These are phyloP conservation scores for Phalloptychus januarius DNA, from an alignment of 2,797 vertebrate genomes.

Conservation along the genomic window DNA sequence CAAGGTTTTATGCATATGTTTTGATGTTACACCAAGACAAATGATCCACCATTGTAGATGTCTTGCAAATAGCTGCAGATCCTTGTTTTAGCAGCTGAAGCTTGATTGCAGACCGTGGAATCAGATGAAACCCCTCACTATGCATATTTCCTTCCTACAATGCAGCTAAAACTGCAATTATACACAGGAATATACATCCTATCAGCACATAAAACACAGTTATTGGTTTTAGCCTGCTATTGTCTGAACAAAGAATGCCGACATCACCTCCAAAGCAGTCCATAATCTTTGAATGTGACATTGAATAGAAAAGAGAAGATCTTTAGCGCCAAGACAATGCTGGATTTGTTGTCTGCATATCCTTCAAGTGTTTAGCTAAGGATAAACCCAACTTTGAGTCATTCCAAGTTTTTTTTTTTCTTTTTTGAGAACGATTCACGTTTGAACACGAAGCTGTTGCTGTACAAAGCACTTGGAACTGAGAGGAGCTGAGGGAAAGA, in stretches of 20 bases:
- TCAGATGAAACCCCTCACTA: conserved; percentile 57
- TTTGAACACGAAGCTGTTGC: conserved; percentile 73
- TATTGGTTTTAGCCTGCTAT: conserved; percentile 73
- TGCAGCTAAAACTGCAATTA: conserved; percentile 67
- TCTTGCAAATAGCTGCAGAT: conserved; percentile 56
- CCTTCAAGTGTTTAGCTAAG: conserved; percentile 76
- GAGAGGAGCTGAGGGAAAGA: conserved; percentile 57
- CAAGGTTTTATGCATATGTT: conserved; percentile 1
- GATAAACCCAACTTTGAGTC: conserved; percentile 79
- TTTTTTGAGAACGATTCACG: conserved; percentile 63
- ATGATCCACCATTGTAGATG: conserved; percentile 37
- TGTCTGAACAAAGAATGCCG: conserved; percentile 71
- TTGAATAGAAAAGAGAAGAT: conserved; percentile 68
- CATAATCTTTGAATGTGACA: conserved; percentile 81
- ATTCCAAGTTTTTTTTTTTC: conserved; percentile 52
- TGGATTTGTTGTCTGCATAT: conserved; percentile 76
- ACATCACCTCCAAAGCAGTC: conserved; percentile 75
- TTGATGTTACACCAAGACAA: conserved; percentile 27
- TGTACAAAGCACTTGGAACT: conserved; percentile 66
- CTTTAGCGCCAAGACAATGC: conserved; percentile 75
- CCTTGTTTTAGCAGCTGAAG: conserved; percentile 58
- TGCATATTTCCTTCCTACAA: conserved; percentile 62
- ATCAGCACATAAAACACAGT: conserved; percentile 68
- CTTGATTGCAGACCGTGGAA: conserved; percentile 50
- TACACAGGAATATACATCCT: conserved; percentile 65